These are phyloP conservation scores for Hemibagrus guttatus DNA, from an alignment of 2,797 vertebrate species.

Conservation along the genomic window DNA sequence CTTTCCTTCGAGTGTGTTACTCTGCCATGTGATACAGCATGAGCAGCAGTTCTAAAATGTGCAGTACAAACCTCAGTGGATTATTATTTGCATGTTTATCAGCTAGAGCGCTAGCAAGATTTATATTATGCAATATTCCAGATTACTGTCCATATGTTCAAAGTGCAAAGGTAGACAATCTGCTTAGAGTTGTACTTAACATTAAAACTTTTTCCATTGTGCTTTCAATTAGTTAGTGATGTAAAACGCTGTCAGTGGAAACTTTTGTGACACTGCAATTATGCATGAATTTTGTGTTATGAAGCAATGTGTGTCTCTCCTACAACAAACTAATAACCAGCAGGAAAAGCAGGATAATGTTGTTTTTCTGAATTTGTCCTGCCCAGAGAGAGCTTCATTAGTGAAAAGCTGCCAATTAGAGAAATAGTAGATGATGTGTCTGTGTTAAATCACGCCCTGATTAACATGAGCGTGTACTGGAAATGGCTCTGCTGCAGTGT, in stretches of 20 bases:
- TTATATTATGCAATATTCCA: not conserved
- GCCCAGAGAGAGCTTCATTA: too few relatives aligned
- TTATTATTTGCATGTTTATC: not conserved
- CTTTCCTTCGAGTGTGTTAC: not conserved
- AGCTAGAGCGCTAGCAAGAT: not conserved
- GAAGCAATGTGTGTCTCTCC: not conserved
- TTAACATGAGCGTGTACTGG: not conserved
- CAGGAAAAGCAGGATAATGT: not conserved
- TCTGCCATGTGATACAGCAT: not conserved
- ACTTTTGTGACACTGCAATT: not conserved
- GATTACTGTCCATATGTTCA: not conserved
- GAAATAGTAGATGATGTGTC: not conserved
- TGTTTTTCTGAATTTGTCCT: not conserved
- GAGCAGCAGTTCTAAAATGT: not conserved
- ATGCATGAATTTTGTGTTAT: not conserved
- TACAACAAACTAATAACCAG: not conserved
- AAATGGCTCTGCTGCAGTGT: not conserved
- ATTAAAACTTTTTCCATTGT: not conserved
- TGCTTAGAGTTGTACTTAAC: not conserved
- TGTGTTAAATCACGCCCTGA: not conserved
- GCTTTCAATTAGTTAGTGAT: not conserved
- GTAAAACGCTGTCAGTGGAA: not conserved
- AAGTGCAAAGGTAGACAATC: not conserved
- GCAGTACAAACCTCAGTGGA: not conserved
- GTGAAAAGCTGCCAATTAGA: not conserved